Base-by-base conservation (phyloP, 1,140 invertebrate genomes). In the Colletes latitarsis region DNA sequence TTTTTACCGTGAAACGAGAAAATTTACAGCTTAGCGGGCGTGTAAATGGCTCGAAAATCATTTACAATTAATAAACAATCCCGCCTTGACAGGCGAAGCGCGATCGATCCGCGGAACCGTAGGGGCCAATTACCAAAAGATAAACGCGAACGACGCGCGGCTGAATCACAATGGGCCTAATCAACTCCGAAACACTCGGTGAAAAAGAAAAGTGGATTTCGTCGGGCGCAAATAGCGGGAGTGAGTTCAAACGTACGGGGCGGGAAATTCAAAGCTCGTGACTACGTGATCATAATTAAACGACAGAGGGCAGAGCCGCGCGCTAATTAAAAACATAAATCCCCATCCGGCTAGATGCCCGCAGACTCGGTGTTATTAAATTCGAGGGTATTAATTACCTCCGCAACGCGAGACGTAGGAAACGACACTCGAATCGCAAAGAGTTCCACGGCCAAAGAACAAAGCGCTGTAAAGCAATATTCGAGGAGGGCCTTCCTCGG, bases 311-410 rank as follows among this genome's bases (percentile, higher is more conserved):
- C 41, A 14, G 30, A 70, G n/a, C 41, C 30, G 10, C 30, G 10
- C 41, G 82, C 69, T 85, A 85, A 85, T 85, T 85, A 85, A 85
- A 85, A 85, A 85, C 73, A 69, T 77, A 74, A 85, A 85, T 81
- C 84, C 74, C 74, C 62, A 52, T 83, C 62, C 53, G 70, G 77
- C 49, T 57, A 64, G 57, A 57, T 58, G 57, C 30, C 63, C 60
- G 53, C 43, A 49, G 19, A 64, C 53, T 55, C 15, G 84, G 69
- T 77, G 81, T 87, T 86, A 87, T 87, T 87, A 87, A 86, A 87
- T 87, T 77, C 77, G 71, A 86, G 69, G 55, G 76, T 83, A 86
- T 86, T 83, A 87, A 87, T 85, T 87, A 86, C 75, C 76, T 67
- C 39, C 46, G 72, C 68, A 60, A 81, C 72, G 77, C 71, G 53